Evolutionary conservation across 2,797 vertebrate species (phyloP).

Genomic region (Neosilurus mollespiculum): DNA sequence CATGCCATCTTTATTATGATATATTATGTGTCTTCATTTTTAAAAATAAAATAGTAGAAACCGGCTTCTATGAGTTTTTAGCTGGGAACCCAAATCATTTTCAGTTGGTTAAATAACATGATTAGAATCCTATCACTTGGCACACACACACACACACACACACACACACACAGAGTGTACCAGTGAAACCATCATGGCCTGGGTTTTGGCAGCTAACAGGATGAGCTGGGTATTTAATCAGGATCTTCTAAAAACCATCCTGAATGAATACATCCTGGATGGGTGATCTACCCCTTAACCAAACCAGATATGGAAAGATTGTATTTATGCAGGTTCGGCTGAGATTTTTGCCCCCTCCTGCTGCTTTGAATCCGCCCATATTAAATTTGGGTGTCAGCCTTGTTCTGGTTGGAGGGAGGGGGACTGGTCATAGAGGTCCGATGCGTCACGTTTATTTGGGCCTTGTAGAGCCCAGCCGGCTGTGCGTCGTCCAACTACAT

Average conservation of each 20-base stretch:
- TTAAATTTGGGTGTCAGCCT: slow-evolving; percentile 50
- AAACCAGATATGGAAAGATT: neutral
- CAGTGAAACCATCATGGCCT: neutral
- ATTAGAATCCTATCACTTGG: too few relatives aligned
- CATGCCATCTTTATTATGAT: too few relatives aligned
- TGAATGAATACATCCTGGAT: neutral
- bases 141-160: too few relatives aligned
- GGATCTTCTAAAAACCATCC: neutral
- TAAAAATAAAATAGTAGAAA: too few relatives aligned
- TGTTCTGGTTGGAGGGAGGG: slow-evolving; percentile 41
- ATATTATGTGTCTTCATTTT: too few relatives aligned
- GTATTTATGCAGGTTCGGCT: neutral
- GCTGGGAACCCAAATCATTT: too few relatives aligned
- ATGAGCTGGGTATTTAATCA: neutral
- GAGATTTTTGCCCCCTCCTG: slow-evolving; percentile 29
- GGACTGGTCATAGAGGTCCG: slow-evolving; percentile 52
- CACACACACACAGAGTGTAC: neutral
- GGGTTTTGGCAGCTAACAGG: neutral
- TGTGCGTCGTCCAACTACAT: slow-evolving; percentile 13
- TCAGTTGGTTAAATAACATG: too few relatives aligned
- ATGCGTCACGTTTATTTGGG: slow-evolving; percentile 59
- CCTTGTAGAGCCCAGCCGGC: slow-evolving; percentile 48
- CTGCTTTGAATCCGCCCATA: slow-evolving; percentile 47
- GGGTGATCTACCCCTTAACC: neutral
- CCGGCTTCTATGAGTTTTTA: too few relatives aligned